A percentile compares a stretch with the other conserved stretches of the same genome.
Conservation (phyloP, 2,113 vertebrate genomes). For the Seriola rivoliana region DNA sequence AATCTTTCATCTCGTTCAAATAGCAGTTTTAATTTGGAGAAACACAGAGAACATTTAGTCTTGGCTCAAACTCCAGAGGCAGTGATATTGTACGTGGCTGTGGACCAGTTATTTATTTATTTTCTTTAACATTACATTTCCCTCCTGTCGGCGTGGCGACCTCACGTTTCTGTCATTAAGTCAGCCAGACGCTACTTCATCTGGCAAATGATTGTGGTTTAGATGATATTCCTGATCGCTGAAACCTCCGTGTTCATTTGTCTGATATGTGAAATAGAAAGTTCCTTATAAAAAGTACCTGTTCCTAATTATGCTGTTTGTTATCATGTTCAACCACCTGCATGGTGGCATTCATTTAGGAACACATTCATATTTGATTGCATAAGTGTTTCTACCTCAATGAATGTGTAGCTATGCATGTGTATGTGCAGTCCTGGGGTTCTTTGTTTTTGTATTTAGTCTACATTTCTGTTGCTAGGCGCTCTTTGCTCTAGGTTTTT, state of each 20-base stretch:
- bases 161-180: slow-evolving; percentile 77
- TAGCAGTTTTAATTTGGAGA: slow-evolving; percentile 49
- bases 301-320: slow-evolving; percentile 73
- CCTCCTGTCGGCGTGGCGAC: slow-evolving; percentile 21
- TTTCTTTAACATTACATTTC: slow-evolving; percentile 25
- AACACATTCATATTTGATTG: slow-evolving; percentile 50
- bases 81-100: slow-evolving; percentile 15
- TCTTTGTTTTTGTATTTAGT: slow-evolving; percentile 38
- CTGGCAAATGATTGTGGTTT: slow-evolving; percentile 72
- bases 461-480: slow-evolving; percentile 10
- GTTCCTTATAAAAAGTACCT: slow-evolving; percentile 69
- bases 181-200: slow-evolving; percentile 85
- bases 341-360: slow-evolving; percentile 3
- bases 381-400: slow-evolving; percentile 33
- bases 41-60: slow-evolving; percentile 53
- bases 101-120: slow-evolving; percentile 24
- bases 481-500: neutral
- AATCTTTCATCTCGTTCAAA: slow-evolving; percentile 58
- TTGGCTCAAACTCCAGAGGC: slow-evolving; percentile 47
- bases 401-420: neutral
- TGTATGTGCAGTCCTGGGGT: neutral
- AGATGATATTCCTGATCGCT: slow-evolving; percentile 72
- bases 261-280: slow-evolving; percentile 56
- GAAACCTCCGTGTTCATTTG: slow-evolving; percentile 50
- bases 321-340: slow-evolving; percentile 63